A percentile compares a stretch with the other conserved stretches of the same genome.
phyloP scores from a whole-genome alignment of 2,797 vertebrate genomes.

The Chromis chromis region DNA sequence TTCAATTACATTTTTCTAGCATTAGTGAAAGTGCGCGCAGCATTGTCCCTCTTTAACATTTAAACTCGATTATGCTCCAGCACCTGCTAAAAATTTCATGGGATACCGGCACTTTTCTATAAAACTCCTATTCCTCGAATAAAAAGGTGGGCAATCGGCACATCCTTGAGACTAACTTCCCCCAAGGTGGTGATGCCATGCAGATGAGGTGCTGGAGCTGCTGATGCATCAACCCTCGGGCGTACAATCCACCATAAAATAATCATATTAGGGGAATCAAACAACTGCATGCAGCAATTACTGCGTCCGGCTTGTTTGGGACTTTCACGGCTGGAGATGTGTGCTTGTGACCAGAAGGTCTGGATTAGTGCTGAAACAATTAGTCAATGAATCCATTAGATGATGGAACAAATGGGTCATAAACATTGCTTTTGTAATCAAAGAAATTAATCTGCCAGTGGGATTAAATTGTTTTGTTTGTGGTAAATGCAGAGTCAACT shows the following conservation, averaged over 20 bases:
- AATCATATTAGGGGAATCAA: slow-evolving; percentile 61
- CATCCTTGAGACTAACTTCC: slow-evolving; percentile 44
- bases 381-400: slow-evolving; percentile 45
- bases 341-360: slow-evolving; percentile 11
- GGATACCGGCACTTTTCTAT: slow-evolving; percentile 19
- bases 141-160: slow-evolving; percentile 47
- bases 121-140: slow-evolving; percentile 41
- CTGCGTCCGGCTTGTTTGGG: slow-evolving; percentile 17
- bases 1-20: slow-evolving; percentile 40
- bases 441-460: slow-evolving; percentile 1
- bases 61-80: slow-evolving; percentile 35
- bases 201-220: slow-evolving; percentile 36
- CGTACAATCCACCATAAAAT: slow-evolving; percentile 46
- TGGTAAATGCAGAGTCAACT: slow-evolving; percentile 19
- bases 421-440: slow-evolving; percentile 7
- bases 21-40: slow-evolving; percentile 24
- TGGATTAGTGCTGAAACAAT: slow-evolving; percentile 47
- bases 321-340: slow-evolving; percentile 18
- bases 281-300: slow-evolving; percentile 53
- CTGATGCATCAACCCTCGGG: slow-evolving; percentile 46
- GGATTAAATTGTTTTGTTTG: slow-evolving; percentile 11
- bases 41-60: slow-evolving; percentile 64
- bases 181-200: slow-evolving; percentile 54
- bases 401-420: slow-evolving; percentile 35
- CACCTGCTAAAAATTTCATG: slow-evolving; percentile 59